Conservation (phyloP, 2,113 vertebrate genomes). For the Camelus dromedarius region DNA sequence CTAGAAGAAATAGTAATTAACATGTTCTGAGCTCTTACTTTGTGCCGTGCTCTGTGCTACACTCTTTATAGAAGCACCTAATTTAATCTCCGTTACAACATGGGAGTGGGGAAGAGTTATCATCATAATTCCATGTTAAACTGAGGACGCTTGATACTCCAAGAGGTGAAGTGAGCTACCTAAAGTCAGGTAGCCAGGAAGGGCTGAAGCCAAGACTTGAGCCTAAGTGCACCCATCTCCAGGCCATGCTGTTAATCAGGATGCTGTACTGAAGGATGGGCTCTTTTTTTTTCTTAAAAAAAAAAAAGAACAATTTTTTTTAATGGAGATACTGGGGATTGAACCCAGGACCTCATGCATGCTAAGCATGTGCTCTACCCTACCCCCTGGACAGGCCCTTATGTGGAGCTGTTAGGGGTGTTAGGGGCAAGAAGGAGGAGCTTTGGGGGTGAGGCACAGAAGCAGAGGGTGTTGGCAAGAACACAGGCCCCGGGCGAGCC, state of each 20-base stretch:
- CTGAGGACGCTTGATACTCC: not conserved
- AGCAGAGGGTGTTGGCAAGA: not conserved
- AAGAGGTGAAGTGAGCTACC: not conserved
- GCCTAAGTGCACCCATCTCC: not conserved
- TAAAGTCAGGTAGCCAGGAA: not conserved
- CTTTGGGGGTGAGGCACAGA: not conserved
- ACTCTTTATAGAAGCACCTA: not conserved
- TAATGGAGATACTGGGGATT: too few relatives aligned
- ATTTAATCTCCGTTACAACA: not conserved
- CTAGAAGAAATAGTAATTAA: not conserved
- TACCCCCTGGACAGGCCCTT: not conserved
- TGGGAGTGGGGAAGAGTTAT: too few relatives aligned
- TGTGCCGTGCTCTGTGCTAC: not conserved
- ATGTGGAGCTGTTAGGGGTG: not conserved
- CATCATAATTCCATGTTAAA: not conserved
- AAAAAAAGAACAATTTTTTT: too few relatives aligned
- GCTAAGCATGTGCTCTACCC: too few relatives aligned
- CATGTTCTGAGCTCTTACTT: not conserved
- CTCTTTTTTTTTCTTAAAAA: not conserved
- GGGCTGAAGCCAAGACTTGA: not conserved
- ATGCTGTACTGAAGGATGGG: not conserved
- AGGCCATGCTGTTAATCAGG: not conserved
- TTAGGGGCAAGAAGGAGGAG: not conserved
- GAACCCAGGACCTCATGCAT: too few relatives aligned
- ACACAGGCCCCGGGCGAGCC: not conserved